Evolutionary conservation across 2,888 invertebrate species (phyloP).

Genomic region (Dryocosmus kuriphilus): DNA sequence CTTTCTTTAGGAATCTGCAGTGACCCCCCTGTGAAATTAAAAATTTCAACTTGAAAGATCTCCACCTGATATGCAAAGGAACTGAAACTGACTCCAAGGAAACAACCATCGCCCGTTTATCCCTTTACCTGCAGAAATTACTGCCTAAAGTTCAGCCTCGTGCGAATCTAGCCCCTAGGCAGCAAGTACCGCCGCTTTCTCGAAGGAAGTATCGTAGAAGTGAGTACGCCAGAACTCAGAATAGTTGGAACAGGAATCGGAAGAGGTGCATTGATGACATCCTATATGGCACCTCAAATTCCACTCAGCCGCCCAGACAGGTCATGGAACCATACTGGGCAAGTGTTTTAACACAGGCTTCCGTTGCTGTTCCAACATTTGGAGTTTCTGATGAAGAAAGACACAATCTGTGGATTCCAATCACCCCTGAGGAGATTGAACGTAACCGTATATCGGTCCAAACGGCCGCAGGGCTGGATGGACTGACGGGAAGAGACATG

Average conservation of each 20-base stretch:
- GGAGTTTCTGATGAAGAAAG: background rate
- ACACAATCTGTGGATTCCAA: background rate
- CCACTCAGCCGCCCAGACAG: background rate
- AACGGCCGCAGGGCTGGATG: slow-evolving; percentile 61
- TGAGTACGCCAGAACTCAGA: slow-evolving; percentile 27
- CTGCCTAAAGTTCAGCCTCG: too few relatives aligned
- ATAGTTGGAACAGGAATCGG: slow-evolving; percentile 35
- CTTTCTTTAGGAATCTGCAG: too few relatives aligned
- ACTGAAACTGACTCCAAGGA: too few relatives aligned
- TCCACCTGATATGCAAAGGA: too few relatives aligned
- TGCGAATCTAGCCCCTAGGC: too few relatives aligned
- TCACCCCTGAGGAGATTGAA: slow-evolving; percentile 44
- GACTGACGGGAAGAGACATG: slow-evolving; percentile 55
- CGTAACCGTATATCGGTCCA: slow-evolving; percentile 40
- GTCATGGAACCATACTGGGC: slow-evolving; percentile 36
- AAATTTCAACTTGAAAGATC: too few relatives aligned
- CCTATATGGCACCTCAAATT: slow-evolving; percentile 11
- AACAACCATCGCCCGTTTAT: too few relatives aligned
- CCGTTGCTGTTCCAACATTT: background rate
- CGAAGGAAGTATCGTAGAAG: too few relatives aligned
- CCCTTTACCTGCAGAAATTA: too few relatives aligned
- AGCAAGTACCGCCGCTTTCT: too few relatives aligned
- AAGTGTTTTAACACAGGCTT: slow-evolving; percentile 14
- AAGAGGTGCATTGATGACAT: slow-evolving; percentile 22
- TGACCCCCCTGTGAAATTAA: too few relatives aligned